Percentiles rank a stretch among this genome's conserved stretches.
phyloP scores from a whole-genome alignment of 2,888 invertebrate species.

The Mylabris sibirica region DNA sequence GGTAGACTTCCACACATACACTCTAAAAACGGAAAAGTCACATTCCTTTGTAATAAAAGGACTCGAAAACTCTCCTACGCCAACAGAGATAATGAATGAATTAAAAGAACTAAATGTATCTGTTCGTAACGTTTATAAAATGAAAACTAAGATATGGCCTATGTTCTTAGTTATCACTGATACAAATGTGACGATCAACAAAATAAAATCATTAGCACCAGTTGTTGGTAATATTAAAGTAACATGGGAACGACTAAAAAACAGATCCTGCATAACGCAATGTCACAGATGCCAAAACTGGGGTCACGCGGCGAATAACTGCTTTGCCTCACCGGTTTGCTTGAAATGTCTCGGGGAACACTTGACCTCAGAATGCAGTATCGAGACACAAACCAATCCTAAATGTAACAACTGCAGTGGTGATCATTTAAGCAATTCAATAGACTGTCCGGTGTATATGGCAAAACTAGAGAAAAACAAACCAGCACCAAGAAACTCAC shows the following conservation, averaged over 20 bases:
- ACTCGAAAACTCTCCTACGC: too few species aligned
- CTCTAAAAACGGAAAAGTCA: too few species aligned
- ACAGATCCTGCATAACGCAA: not conserved
- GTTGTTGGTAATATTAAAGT: not conserved
- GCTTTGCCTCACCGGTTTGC: slow-evolving; percentile 1
- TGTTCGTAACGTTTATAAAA: too few species aligned
- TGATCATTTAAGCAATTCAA: slow-evolving; percentile 2
- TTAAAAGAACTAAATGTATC: too few species aligned
- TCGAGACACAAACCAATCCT: not conserved
- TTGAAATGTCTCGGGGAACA: slow-evolving; percentile 5
- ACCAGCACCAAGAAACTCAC: too few species aligned
- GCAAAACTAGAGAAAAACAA: too few species aligned
- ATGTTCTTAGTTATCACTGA: too few species aligned
- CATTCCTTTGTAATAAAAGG: too few species aligned
- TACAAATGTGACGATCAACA: too few species aligned
- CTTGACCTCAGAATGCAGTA: slow-evolving; percentile 1
- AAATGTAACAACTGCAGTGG: slow-evolving; percentile 18
- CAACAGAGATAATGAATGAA: too few species aligned
- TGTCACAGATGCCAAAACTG: slow-evolving; percentile 13
- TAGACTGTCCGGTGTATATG: not conserved
- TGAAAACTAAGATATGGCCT: too few species aligned
- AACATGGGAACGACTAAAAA: not conserved
- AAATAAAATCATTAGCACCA: not conserved
- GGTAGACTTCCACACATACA: too few species aligned
- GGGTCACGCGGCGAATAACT: not conserved